Conservation (phyloP, 2,888 invertebrate species). For the Troilus luridus region DNA sequence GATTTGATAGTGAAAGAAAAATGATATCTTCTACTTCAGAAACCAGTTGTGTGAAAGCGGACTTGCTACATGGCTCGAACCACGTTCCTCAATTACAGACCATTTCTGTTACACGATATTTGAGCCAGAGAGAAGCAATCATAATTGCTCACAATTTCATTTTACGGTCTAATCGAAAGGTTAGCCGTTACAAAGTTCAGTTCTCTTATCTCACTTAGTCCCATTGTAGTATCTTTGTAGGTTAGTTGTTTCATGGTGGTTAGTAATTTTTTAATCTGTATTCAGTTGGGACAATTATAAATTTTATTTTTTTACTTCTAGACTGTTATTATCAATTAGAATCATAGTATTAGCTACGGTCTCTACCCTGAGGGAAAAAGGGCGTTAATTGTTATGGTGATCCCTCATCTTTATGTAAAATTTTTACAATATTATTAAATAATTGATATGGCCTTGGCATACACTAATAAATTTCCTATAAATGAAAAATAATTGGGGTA, state of each 20-base stretch:
- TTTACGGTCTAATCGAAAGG: constrained; percentile 13
- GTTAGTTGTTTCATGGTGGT: not conserved
- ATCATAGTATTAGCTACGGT: too few relatives aligned
- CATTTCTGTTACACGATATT: not conserved
- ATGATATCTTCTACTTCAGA: not conserved
- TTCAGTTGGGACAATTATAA: not conserved
- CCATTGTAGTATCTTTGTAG: not conserved
- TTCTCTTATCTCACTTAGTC: not conserved
- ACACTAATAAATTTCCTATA: too few relatives aligned
- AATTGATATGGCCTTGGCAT: too few relatives aligned
- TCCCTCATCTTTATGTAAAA: too few relatives aligned
- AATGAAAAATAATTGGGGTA: too few relatives aligned
- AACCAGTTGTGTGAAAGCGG: not conserved
- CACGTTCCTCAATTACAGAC: not conserved
- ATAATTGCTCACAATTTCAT: constrained; percentile 10
- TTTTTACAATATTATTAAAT: too few relatives aligned
- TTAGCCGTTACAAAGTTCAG: not conserved
- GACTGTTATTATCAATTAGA: not conserved
- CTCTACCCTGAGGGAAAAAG: too few relatives aligned
- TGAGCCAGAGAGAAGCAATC: not conserved
- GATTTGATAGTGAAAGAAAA: not conserved
- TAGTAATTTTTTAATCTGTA: not conserved
- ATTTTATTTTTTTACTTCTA: not conserved
- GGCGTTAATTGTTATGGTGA: too few relatives aligned
- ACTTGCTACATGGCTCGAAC: not conserved